Evolutionary conservation across 2,888 invertebrate species (phyloP).

Genomic region (Slavum lentiscoides): DNA sequence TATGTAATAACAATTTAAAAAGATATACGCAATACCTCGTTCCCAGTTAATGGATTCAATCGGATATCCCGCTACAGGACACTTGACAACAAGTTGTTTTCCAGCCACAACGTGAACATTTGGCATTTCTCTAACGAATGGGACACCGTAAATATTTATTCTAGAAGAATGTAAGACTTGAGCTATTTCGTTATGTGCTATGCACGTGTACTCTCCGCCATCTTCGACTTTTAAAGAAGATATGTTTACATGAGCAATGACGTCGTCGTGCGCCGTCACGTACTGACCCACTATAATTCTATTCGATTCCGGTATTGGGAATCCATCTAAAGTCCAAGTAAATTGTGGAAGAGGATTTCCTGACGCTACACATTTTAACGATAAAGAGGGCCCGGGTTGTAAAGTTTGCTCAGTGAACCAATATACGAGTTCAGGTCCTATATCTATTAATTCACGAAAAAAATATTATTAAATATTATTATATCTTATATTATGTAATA

Average conservation of each 20-base stretch:
- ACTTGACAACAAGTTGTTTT: constrained; percentile 80
- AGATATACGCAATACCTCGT: constrained; percentile 68
- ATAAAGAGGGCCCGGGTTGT: constrained; percentile 87
- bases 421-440: constrained; percentile 84
- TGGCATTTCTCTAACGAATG: constrained; percentile 84
- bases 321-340: constrained; percentile 87
- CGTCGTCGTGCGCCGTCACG: constrained; percentile 88
- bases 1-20: neutral
- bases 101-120: constrained; percentile 86
- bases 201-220: constrained; percentile 86
- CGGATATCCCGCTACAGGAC: constrained; percentile 87
- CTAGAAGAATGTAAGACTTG: constrained; percentile 79
- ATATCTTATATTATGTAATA: neutral
- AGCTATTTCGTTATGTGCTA: constrained; percentile 81
- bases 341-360: constrained; percentile 93
- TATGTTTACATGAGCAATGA: constrained; percentile 89
- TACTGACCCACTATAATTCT: constrained; percentile 89
- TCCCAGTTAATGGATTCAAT: constrained; percentile 88
- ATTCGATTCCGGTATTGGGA: constrained; percentile 76
- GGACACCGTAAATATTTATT: constrained; percentile 83
- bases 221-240: constrained; percentile 85
- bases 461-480: neutral
- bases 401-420: constrained; percentile 91
- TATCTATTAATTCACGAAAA: constrained; percentile 66
- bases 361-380: constrained; percentile 90